These are phyloP conservation scores for Poeciliopsis prolifica DNA, from an alignment of 2,113 vertebrate species.

Conservation along the genomic window DNA sequence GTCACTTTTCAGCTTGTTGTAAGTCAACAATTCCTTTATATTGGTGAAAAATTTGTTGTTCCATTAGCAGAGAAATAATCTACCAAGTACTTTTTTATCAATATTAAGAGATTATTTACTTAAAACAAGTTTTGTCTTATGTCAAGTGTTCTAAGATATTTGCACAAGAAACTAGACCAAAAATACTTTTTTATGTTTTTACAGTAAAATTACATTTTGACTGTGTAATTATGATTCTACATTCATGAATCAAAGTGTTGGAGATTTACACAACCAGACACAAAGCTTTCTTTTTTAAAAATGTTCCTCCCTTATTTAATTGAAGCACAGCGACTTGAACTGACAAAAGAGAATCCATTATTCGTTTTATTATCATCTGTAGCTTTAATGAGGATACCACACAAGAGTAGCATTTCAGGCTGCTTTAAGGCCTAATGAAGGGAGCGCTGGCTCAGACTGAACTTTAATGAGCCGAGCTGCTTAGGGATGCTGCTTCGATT, in stretches of 20 bases:
- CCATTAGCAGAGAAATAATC: no score
- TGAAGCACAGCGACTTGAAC: conserved; percentile 27
- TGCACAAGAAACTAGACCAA: no score
- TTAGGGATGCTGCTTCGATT: conserved; percentile 64
- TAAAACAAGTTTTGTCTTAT: no score
- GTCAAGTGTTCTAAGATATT: no score
- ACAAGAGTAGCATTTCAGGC: conserved; percentile 60
- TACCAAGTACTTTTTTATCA: no score
- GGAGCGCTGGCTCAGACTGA: conserved; percentile 54
- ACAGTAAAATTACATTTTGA: not conserved
- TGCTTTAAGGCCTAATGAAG: conserved; percentile 69
- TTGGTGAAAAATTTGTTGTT: no score
- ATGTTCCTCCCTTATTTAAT: conserved; percentile 20
- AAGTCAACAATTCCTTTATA: no score
- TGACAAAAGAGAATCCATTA: conserved; percentile 45
- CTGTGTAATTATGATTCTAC: not conserved
- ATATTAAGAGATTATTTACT: no score
- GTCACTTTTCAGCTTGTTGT: no score
- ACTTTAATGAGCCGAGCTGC: conserved; percentile 62
- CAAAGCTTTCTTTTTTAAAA: conserved; percentile 17
- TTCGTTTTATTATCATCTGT: conserved; percentile 64
- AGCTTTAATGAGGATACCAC: conserved; percentile 69
- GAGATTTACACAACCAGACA: conserved; percentile 13
- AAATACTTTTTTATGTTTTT: no score
- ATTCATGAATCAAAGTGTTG: not conserved